Base-by-base conservation (phyloP, 2,797 vertebrate species). In the Melanotaenia boesemani region DNA sequence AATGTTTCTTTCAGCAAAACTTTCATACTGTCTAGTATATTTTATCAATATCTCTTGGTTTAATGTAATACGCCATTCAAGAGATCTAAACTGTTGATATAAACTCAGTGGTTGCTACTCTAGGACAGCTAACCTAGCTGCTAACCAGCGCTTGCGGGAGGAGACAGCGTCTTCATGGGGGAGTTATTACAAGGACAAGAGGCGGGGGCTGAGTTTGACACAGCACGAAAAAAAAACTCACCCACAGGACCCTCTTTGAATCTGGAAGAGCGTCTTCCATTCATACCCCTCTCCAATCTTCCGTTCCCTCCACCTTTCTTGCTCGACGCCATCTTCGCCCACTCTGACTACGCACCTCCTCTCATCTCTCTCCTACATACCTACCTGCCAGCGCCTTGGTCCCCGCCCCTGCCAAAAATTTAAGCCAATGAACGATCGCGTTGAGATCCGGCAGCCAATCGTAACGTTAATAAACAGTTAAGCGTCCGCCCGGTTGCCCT, bases 281-380 rank as follows among this genome's bases (percentile, higher is more conserved):
- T 94, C 16, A 92, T 75, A 65, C 81, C 72, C 74, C 94, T 95
- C 39, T 94, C 94, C 58, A 86, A 46, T 73, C 74, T 89, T 48
- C 56, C 84, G 71, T 63, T 91, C 52, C 86, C 93, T 46, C 80
- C 78, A 28, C 81, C 63, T 80, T 93, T 95, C 86, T 87, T 93
- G 13, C 44, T 84, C 44, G 95, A 92, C 95, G 95, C 95, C 95
- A 96, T 96, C 79, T 95, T 95, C 86, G 62, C 84, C 80, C 77
- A 32, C 82, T 84, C 52, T 87, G 81, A 89, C 90, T 85, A 84
- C 77, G 75, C 77, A 59, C 84, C 74, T 82, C 89, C 90, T 87
- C 66, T 76, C 65, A 30, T 63, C 39, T 79, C 76, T 77, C 70
- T 20, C 55, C 57, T 89, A 70, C 71, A 77, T 83, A 89, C 86